phyloP scores from a whole-genome alignment of 2,888 invertebrate species.

The Calliphora vomitoria region DNA sequence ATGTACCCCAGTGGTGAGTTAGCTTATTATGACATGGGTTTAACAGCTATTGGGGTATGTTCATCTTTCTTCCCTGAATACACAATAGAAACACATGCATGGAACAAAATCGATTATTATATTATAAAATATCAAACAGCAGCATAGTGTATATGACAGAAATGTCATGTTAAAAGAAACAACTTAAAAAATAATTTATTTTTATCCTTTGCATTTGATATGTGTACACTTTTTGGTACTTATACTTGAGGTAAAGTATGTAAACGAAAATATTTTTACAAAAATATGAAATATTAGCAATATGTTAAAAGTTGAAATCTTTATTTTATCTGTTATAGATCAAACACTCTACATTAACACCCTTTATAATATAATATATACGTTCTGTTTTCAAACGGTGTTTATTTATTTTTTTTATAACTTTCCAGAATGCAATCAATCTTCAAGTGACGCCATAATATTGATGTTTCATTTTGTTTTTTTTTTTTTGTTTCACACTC shows the following conservation, averaged over 20 bases:
- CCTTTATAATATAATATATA: conserved; percentile 28
- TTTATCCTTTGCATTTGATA: too few species aligned
- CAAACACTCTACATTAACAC: conserved; percentile 31
- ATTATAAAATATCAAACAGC: conserved; percentile 17
- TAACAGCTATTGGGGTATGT: too few species aligned
- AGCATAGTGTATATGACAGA: conserved; percentile 20
- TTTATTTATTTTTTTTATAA: conserved; percentile 17
- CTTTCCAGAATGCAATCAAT: conserved; percentile 54
- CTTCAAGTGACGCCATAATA: conserved; percentile 56
- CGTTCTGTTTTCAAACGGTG: conserved; percentile 35
- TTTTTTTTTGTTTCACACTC: background rate
- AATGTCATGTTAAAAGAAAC: conserved; percentile 4
- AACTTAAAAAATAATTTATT: too few species aligned
- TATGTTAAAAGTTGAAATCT: background rate
- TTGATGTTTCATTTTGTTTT: conserved; percentile 37
- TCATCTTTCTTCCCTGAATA: too few species aligned
- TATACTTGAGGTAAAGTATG: background rate
- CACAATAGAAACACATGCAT: too few species aligned
- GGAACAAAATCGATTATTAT: conserved; percentile 12
- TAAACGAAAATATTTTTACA: background rate
- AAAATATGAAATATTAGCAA: background rate
- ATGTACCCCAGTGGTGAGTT: too few species aligned
- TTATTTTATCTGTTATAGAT: background rate
- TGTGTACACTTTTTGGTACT: background rate
- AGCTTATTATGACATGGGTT: too few species aligned